Evolutionary conservation across 2,888 invertebrate species (phyloP), one percentile per base, ranked within the genome.

Genomic region (Noctuana brunneofusca): DNA sequence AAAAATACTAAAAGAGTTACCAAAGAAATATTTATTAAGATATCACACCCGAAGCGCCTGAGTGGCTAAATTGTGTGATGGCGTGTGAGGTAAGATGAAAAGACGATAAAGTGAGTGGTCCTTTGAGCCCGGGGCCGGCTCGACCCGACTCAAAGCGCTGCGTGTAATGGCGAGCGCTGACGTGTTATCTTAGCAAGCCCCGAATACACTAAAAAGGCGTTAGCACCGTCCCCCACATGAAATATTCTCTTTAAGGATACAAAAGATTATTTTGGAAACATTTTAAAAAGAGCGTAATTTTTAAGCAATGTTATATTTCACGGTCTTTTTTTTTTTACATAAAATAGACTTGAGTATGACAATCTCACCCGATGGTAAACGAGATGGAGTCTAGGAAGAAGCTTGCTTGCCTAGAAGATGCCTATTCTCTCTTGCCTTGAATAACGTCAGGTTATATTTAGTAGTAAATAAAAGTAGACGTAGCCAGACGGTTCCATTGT

Each of bases 61-160:
- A 60, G 60, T 54, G 54, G 60, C 48, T 54, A 48, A 60, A 60
- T 60, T 54, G 60, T 60, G 35, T 60, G 60, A 60, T 38, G 48
- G 60, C 16, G 59, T 59, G 52, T 54, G 54, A 60, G 54, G 54
- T 60, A 54, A 54, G 54, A 60, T 60, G 60, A 54, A 60, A 54
- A 60, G 53, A 60, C 54, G 60, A 38, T 38, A 38, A 38, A 35
- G 35, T 60, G 46, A 60, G 53, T 60, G 59, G 53, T 48, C 53
- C 59, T 60, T 60, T 53, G 59, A 60, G 59, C 35, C 14, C 53
- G 30, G 35, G 30, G 35, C 35, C 35, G 35, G n/a, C 35, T 30
- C 58, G 58, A 58, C 50, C 52, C 41, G 58, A 16, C 43, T 59
- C 58, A 53, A 41, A 59, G 58, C 58, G 35, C 35, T 59, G 58